phyloP scores from a whole-genome alignment of 2,113 vertebrate genomes.

The Varanus komodoensis region DNA sequence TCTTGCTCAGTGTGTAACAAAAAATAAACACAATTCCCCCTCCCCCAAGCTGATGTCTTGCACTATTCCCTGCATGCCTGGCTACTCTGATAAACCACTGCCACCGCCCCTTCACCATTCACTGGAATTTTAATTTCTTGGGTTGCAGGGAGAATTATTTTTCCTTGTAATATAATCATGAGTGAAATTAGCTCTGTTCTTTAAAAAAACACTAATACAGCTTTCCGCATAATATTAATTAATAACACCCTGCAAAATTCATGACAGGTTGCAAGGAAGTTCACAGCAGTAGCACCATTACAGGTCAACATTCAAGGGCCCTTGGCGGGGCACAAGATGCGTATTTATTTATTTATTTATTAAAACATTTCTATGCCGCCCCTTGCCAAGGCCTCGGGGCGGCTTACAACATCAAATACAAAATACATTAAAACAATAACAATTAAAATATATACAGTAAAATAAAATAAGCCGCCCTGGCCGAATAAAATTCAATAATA shows the following conservation, averaged over 20 bases:
- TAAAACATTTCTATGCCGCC: too few species aligned
- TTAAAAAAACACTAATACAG: neutral
- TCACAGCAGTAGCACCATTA: neutral
- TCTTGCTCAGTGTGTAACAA: constrained; percentile 48
- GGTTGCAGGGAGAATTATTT: neutral
- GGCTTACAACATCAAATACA: too few species aligned
- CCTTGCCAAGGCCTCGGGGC: too few species aligned
- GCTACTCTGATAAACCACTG: constrained; percentile 6
- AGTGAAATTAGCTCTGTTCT: neutral
- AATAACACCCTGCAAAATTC: neutral
- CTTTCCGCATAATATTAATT: neutral
- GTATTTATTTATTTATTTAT: too few species aligned
- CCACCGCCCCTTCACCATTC: neutral
- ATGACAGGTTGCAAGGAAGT: constrained; percentile 2
- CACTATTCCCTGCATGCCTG: constrained; percentile 6
- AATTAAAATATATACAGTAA: too few species aligned
- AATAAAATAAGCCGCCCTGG: too few species aligned
- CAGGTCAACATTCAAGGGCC: neutral
- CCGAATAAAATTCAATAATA: too few species aligned
- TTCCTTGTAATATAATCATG: neutral
- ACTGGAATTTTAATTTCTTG: neutral
- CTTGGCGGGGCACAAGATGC: neutral
- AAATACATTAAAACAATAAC: too few species aligned
- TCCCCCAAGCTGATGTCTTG: constrained; percentile 17
- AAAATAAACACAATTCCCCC: constrained; percentile 56